Conservation (phyloP, 1,140 invertebrate species). For the Trachymyrmex septentrionalis region DNA sequence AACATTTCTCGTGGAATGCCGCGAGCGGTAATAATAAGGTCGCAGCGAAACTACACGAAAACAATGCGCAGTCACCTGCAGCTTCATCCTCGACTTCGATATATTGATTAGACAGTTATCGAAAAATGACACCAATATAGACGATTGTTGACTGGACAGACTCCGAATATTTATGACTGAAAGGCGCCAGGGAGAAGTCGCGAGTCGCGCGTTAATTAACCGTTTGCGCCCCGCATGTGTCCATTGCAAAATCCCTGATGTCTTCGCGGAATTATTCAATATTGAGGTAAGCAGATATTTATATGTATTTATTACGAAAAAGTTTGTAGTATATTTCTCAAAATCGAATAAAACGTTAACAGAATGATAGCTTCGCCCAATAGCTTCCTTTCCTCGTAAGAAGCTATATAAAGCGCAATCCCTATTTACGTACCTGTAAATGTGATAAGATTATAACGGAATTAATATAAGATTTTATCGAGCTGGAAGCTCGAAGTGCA, state of each 20-base stretch:
- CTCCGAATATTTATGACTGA: slow-evolving; percentile 83
- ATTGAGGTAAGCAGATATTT: neutral
- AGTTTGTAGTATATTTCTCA: neutral
- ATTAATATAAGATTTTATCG: neutral
- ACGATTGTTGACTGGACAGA: slow-evolving; percentile 85
- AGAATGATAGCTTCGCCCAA: neutral
- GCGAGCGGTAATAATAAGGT: slow-evolving; percentile 78
- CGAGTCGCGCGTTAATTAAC: slow-evolving; percentile 28
- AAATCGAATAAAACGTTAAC: slow-evolving; percentile 11
- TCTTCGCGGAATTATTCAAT: neutral
- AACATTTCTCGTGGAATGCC: slow-evolving; percentile 84
- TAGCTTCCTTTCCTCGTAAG: neutral
- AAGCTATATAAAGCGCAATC: neutral
- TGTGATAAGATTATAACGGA: neutral
- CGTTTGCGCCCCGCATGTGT: slow-evolving; percentile 22
- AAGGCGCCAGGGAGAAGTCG: slow-evolving; percentile 75
- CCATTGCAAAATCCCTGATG: slow-evolving; percentile 1
- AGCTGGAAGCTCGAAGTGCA: slow-evolving; percentile 3
- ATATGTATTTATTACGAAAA: slow-evolving; percentile 3
- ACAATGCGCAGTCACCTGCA: slow-evolving; percentile 80
- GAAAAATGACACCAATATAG: slow-evolving; percentile 86
- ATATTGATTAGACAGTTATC: slow-evolving; percentile 86
- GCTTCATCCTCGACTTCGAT: slow-evolving; percentile 81
- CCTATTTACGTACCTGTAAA: neutral
- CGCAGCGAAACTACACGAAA: slow-evolving; percentile 81